Percentiles rank a stretch among this genome's conserved stretches.
Conservation (phyloP, 1,140 invertebrate species). For the Drosophila sturtevanti region DNA sequence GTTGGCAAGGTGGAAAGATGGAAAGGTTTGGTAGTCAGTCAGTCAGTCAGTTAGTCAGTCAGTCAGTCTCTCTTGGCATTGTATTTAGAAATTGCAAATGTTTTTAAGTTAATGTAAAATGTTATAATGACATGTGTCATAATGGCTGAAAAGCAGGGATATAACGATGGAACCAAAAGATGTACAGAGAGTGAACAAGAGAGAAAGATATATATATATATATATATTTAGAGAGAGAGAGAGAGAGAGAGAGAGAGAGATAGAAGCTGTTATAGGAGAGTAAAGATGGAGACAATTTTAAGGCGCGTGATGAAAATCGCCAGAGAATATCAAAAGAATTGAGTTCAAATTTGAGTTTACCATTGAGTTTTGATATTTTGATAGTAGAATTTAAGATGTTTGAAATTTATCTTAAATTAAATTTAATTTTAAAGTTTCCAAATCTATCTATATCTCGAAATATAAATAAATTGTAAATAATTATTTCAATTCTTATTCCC, state of each 20-base stretch:
- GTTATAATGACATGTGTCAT: constrained; percentile 75
- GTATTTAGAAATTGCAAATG: constrained; percentile 71
- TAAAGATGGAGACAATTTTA: neutral
- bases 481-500: too few relatives aligned
- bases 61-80: constrained; percentile 36
- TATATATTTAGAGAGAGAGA: neutral
- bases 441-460: too few relatives aligned
- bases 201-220: too few relatives aligned
- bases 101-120: constrained; percentile 80
- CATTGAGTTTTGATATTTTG: neutral
- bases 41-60: neutral
- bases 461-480: too few relatives aligned
- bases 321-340: constrained; percentile 9
- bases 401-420: too few relatives aligned
- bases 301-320: neutral
- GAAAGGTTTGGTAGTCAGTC: neutral
- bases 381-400: too few relatives aligned
- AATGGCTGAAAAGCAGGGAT: constrained; percentile 34
- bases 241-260: neutral
- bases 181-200: neutral
- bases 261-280: neutral
- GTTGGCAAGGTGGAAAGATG: constrained; percentile 20
- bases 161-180: constrained; percentile 6
- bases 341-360: neutral
- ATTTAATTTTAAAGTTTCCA: too few relatives aligned